phyloP scores from a whole-genome alignment of 2,797 vertebrate genomes.

The Amblyraja radiata region DNA sequence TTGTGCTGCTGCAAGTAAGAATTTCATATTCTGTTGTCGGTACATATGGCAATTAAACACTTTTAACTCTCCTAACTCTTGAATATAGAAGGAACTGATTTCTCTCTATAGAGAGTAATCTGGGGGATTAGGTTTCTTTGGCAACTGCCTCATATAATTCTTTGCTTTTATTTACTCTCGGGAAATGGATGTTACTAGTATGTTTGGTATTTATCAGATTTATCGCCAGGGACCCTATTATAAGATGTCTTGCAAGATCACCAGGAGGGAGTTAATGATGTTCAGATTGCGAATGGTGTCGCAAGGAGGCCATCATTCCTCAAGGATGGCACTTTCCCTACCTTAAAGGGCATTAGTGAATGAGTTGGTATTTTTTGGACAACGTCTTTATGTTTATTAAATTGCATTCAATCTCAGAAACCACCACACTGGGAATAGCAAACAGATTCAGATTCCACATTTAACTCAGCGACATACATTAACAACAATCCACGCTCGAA shows the following conservation, averaged over 20 bases:
- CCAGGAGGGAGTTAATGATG: neutral
- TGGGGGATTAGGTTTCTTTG: neutral
- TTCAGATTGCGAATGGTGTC: too few relatives aligned
- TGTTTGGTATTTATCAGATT: neutral
- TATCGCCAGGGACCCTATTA: neutral
- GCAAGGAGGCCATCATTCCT: too few relatives aligned
- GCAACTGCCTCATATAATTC: neutral
- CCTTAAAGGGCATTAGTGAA: neutral
- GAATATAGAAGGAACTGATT: too few relatives aligned
- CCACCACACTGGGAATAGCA: neutral
- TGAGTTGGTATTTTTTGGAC: neutral
- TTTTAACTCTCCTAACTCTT: too few relatives aligned
- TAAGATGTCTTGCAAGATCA: neutral
- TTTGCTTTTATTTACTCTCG: neutral
- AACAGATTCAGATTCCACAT: too few relatives aligned
- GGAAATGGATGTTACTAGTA: neutral
- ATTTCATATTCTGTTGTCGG: too few relatives aligned
- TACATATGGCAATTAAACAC: too few relatives aligned
- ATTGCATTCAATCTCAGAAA: neutral
- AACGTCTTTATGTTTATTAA: neutral
- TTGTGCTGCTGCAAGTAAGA: too few relatives aligned
- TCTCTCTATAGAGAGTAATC: neutral
- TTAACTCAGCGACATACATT: neutral
- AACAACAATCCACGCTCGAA: neutral
- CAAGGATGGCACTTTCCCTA: neutral